Evolutionary conservation across 2,113 vertebrate species (phyloP).

Genomic region (Cranoglanis bouderius): DNA sequence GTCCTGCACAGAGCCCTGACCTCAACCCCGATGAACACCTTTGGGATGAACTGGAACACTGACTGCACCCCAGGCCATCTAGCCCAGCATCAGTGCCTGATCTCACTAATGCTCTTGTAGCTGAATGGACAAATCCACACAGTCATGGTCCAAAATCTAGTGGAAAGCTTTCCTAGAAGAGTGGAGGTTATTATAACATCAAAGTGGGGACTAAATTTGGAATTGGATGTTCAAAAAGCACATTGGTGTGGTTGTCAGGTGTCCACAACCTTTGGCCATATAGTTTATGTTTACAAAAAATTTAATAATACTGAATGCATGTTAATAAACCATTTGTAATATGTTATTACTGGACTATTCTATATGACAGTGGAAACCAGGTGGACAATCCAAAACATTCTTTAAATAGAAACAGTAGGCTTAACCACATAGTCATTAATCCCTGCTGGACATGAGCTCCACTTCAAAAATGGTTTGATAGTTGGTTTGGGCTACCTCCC

Average conservation of each 20-base stretch:
- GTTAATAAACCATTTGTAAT: neutral
- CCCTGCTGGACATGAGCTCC: neutral
- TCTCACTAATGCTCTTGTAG: neutral
- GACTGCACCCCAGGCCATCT: neutral
- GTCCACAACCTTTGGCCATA: neutral
- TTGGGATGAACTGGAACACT: neutral
- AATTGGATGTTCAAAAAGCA: neutral
- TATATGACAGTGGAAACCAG: constrained; percentile 17
- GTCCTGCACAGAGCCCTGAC: neutral
- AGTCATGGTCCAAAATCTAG: neutral
- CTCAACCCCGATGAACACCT: neutral
- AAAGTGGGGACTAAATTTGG: neutral
- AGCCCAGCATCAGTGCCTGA: neutral
- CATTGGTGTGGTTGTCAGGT: neutral
- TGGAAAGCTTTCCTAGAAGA: neutral
- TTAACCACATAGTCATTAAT: neutral
- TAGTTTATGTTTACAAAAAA: neutral
- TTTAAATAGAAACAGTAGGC: constrained; percentile 32
- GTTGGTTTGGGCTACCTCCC: neutral
- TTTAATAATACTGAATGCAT: neutral
- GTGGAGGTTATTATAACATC: neutral
- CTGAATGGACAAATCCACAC: neutral
- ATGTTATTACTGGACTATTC: neutral
- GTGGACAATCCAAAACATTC: constrained; percentile 9
- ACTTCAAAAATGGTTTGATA: constrained; percentile 14